A percentile compares a stretch with the other conserved stretches of the same genome.
Evolutionary conservation across 2,797 vertebrate genomes (phyloP).

Genomic region (Poecilia velifera): DNA sequence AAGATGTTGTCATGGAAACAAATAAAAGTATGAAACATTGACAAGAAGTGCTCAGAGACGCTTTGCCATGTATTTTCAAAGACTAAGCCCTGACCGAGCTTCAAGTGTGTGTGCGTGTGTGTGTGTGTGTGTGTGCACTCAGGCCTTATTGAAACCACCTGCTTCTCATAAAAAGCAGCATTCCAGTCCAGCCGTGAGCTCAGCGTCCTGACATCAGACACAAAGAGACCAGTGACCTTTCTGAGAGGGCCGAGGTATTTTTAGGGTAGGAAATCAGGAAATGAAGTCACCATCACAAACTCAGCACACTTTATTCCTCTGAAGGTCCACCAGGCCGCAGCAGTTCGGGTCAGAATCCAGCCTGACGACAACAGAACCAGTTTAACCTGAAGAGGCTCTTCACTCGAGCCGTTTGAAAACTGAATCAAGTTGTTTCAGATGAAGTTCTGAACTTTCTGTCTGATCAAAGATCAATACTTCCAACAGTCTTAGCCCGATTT

Average conservation of each 20-base stretch:
- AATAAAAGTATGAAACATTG: neutral
- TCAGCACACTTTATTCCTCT: neutral
- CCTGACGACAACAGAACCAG: neutral
- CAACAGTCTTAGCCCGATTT: too few relatives aligned
- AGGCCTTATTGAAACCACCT: slow-evolving; percentile 7
- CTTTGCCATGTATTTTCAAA: neutral
- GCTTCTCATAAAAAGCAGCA: slow-evolving; percentile 13
- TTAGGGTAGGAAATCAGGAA: neutral
- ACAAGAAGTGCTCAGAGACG: neutral
- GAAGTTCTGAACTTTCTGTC: neutral
- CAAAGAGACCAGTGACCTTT: slow-evolving; percentile 12
- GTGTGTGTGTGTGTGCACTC: neutral
- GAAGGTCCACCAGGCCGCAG: neutral
- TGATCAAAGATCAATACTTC: neutral
- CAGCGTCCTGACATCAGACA: slow-evolving; percentile 1
- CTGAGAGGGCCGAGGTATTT: neutral
- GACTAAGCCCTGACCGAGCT: neutral
- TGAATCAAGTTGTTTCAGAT: neutral
- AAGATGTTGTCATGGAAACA: slow-evolving; percentile 11
- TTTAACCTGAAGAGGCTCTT: neutral
- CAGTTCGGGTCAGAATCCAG: neutral
- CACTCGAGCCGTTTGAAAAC: neutral
- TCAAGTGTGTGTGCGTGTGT: neutral
- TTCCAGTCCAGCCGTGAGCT: slow-evolving; percentile 3
- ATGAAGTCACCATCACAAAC: neutral